A percentile compares a stretch with the other conserved stretches of the same genome.
Conservation (phyloP, 64 coral and sea anemone species). For the Catalaphyllia jardinei region DNA sequence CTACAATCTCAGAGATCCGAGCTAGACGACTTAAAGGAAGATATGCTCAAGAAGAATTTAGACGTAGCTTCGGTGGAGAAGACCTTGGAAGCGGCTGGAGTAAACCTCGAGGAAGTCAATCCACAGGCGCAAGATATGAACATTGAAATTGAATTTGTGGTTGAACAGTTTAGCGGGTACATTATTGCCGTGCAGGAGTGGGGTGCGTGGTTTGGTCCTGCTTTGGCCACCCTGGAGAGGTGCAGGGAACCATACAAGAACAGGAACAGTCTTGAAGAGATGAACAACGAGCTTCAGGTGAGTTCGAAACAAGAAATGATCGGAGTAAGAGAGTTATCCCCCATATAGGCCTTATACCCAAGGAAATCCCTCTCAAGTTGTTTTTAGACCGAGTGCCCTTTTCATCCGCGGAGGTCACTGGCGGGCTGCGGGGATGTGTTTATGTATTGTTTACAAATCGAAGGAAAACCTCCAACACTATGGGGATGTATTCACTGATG, state of each 20-base stretch:
- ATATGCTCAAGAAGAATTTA: conserved; percentile 45
- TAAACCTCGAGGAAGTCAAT: conserved; percentile 57
- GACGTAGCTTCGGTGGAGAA: conserved; percentile 37
- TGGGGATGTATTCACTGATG: no score
- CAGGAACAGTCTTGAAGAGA: conserved; percentile 67
- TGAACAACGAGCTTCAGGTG: conserved; percentile 83
- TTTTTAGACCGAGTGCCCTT: no score
- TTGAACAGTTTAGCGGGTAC: conserved; percentile 82
- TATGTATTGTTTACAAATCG: no score
- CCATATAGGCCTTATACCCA: no score
- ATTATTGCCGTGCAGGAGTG: conserved; percentile 85
- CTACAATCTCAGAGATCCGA: conserved; percentile 63
- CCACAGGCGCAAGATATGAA: conserved; percentile 45
- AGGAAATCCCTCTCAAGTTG: no score
- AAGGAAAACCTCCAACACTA: no score
- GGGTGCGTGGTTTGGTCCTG: conserved; percentile 83
- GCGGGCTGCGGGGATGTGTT: no score
- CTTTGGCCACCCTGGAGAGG: conserved; percentile 78
- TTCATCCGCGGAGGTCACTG: no score
- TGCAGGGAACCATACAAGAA: conserved; percentile 66
- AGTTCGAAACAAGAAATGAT: neutral
- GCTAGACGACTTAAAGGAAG: conserved; percentile 79
- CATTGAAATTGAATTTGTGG: conserved; percentile 72
- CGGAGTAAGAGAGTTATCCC: no score
- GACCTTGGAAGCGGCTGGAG: conserved; percentile 42